These are phyloP conservation scores for Bambusicola thoracicus DNA, from an alignment of 2,113 vertebrate genomes.

Conservation along the genomic window DNA sequence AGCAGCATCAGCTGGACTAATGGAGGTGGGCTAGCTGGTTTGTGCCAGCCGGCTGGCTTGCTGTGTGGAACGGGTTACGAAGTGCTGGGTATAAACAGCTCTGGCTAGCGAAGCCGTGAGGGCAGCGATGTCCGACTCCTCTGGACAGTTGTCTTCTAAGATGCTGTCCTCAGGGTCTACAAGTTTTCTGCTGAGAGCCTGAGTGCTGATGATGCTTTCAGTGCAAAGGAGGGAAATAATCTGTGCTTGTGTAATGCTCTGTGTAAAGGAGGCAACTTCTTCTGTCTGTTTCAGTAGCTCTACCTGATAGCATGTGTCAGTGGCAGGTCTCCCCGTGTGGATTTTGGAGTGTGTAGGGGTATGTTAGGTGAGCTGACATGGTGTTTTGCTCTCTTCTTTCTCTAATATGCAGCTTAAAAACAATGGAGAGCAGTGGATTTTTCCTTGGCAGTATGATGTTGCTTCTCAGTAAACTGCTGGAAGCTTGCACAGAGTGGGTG, in stretches of 20 bases:
- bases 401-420: background rate
- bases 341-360: fast-evolving
- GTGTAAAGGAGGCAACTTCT: fast-evolving
- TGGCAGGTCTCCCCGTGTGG: background rate
- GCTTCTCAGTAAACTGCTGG: conserved; percentile 22
- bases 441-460: background rate
- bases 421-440: background rate
- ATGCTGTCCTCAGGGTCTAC: fast-evolving
- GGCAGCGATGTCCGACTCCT: background rate
- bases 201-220: background rate
- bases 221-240: background rate
- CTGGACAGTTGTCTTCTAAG: background rate
- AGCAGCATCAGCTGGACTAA: conserved; percentile 39
- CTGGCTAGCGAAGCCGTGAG: background rate
- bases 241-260: background rate
- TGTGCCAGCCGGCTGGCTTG: background rate
- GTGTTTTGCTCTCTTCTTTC: background rate
- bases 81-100: background rate
- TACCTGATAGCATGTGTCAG: background rate
- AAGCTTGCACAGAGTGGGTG: conserved; percentile 30
- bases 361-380: background rate
- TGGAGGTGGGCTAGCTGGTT: background rate
- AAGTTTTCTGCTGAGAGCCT: background rate
- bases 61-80: background rate
- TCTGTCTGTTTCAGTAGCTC: background rate